A percentile compares a stretch with the other conserved stretches of the same genome.
Evolutionary conservation across 2,888 invertebrate genomes (phyloP).

Genomic region (Limulus polyphemus): DNA sequence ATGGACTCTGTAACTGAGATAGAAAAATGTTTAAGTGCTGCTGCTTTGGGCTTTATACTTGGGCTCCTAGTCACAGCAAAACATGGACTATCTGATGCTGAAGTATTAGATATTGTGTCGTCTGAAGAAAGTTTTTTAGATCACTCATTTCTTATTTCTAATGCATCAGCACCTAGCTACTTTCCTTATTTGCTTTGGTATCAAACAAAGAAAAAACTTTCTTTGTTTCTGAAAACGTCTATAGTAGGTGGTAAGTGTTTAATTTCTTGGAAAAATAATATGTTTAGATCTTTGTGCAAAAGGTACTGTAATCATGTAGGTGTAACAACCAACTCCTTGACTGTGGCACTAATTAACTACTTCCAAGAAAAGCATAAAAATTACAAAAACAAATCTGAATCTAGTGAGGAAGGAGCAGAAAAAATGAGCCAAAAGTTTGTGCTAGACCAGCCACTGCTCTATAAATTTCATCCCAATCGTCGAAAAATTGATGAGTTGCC

Average conservation of each 20-base stretch:
- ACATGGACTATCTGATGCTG: conserved; percentile 65
- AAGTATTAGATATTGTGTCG: conserved; percentile 50
- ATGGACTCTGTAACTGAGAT: conserved; percentile 12
- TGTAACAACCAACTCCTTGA: conserved; percentile 6
- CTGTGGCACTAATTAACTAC: conserved; percentile 9
- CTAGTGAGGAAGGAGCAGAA: conserved; percentile 10
- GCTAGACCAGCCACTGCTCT: conserved; percentile 17
- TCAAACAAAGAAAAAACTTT: conserved; percentile 11
- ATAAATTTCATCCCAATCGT: conserved; percentile 42
- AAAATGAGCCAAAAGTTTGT: conserved; percentile 13
- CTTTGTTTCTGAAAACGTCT: conserved; percentile 14
- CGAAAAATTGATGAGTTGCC: conserved; percentile 71
- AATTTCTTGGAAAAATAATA: conserved; percentile 13
- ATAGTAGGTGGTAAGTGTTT: conserved; percentile 18
- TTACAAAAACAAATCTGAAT: too few species aligned
- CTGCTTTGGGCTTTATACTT: conserved; percentile 42
- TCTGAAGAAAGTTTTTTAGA: conserved; percentile 33
- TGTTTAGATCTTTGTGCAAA: conserved; percentile 17
- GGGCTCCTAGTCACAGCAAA: conserved; percentile 60
- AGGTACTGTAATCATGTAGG: conserved; percentile 3
- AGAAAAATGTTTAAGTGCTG: conserved; percentile 17
- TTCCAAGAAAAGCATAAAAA: background rate
- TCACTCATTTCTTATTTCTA: conserved; percentile 22
- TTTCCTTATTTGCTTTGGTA: conserved; percentile 16
- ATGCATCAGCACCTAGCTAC: conserved; percentile 9